A percentile compares a stretch with the other conserved stretches of the same genome.
phyloP scores from a whole-genome alignment of 1,140 invertebrate species.

The Aphelinus atriplicis region DNA sequence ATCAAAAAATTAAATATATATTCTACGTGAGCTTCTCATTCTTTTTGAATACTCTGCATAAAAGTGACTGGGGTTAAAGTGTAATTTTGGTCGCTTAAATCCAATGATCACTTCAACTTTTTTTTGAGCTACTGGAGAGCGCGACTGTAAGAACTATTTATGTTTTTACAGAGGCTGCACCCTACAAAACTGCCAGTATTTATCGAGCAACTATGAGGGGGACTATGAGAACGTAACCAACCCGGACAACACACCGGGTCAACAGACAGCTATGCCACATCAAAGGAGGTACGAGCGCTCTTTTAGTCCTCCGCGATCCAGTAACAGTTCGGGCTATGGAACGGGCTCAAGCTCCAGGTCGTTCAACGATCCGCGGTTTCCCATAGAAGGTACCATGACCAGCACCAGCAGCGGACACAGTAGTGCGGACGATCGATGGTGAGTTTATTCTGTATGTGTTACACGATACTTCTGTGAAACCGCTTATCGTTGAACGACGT shows the following conservation, averaged over 20 bases:
- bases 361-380: conserved; percentile 70
- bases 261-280: conserved; percentile 66
- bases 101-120: too few relatives aligned
- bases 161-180: conserved; percentile 71
- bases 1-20: too few relatives aligned
- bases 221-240: conserved; percentile 78
- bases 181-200: conserved; percentile 75
- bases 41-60: too few relatives aligned
- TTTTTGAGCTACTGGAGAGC: too few relatives aligned
- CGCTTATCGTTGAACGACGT: conserved; percentile 47
- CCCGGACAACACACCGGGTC: conserved; percentile 67
- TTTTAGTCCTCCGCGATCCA: conserved; percentile 83
- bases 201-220: conserved; percentile 71
- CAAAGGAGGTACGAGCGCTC: conserved; percentile 77
- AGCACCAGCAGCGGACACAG: conserved; percentile 75
- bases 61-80: too few relatives aligned
- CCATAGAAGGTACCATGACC: conserved; percentile 70
- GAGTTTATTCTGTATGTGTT: conserved; percentile 40
- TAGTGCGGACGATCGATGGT: conserved; percentile 74
- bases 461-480: conserved; percentile 27
- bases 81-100: too few relatives aligned
- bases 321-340: conserved; percentile 85
- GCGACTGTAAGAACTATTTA: background rate
- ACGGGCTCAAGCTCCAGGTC: conserved; percentile 81
- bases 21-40: too few relatives aligned